phyloP scores from a whole-genome alignment of 2,797 vertebrate genomes.

The Siniperca scherzeri region DNA sequence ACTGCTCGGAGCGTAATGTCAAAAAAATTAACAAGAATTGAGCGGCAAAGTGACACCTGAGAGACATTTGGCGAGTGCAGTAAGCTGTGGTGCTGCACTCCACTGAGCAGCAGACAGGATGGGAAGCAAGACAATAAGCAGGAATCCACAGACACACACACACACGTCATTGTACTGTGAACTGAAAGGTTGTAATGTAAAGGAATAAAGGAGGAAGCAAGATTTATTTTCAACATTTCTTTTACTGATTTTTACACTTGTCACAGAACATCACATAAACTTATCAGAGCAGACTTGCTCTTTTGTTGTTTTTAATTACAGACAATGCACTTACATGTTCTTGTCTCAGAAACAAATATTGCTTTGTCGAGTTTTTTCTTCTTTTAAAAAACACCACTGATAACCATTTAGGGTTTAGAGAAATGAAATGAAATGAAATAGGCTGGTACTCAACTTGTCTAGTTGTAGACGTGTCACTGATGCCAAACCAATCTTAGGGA shows the following conservation, averaged over 20 bases:
- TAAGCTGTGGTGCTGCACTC: slow-evolving; percentile 53
- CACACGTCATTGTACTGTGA: not conserved
- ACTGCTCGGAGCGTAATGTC: slow-evolving; percentile 75
- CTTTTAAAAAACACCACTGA: slow-evolving; percentile 49
- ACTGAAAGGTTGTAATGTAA: slow-evolving; percentile 1
- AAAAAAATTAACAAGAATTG: slow-evolving; percentile 75
- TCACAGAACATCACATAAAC: slow-evolving; percentile 84
- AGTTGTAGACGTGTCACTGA: slow-evolving; percentile 20
- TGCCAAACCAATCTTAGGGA: slow-evolving; percentile 1
- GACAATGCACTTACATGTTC: slow-evolving; percentile 73
- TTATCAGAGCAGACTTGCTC: slow-evolving; percentile 72
- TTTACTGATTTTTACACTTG: slow-evolving; percentile 82
- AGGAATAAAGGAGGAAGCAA: slow-evolving; percentile 35
- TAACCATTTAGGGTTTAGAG: slow-evolving; percentile 37
- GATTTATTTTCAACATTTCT: slow-evolving; percentile 67
- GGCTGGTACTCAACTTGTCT: slow-evolving; percentile 14
- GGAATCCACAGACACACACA: slow-evolving; percentile 16
- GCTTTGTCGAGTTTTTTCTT: slow-evolving; percentile 58
- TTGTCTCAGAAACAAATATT: slow-evolving; percentile 72
- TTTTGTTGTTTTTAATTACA: slow-evolving; percentile 72
- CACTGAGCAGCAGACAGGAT: slow-evolving; percentile 48
- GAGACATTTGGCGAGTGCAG: slow-evolving; percentile 64
- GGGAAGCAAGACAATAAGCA: slow-evolving; percentile 47
- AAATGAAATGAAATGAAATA: slow-evolving; percentile 6
- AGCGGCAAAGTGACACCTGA: slow-evolving; percentile 69